Evolutionary conservation across 2,113 vertebrate genomes (phyloP), one percentile per base, ranked within the genome.

Genomic region (Chaetops frenatus): DNA sequence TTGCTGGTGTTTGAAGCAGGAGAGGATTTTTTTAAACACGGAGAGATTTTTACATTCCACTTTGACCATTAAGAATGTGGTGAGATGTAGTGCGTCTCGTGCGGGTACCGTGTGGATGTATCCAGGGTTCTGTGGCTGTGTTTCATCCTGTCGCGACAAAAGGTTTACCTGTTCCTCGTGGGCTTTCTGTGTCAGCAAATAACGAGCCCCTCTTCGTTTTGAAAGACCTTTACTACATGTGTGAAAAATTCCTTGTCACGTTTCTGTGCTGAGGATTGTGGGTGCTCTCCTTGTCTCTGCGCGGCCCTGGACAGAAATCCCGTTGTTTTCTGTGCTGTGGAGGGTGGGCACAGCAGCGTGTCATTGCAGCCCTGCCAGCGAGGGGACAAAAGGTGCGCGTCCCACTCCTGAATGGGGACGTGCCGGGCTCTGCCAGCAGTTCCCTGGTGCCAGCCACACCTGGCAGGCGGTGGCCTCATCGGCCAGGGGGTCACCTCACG

Each of bases 341-440:
- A 56, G 21, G 27, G 66, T 25, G 50, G 4, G 33, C 38, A 24
- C 38, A 0, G 0, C 33, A 11, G 44, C 0, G 0, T 7, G 8
- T 24, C 48, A n/a, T 54, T 1, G 4, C 53, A 27, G 53, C 51
- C 48, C 57, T 18, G 15, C 28, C 38, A 29, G 71, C 0, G 3
- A 53, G 72, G 60, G 31, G 36, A 62, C 18, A n/a, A 2, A 3
- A 27, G 0, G 0, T 1, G 1, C 1, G 0, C 24, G 58, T 64
- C 67, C 40, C 4, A 14, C 1, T 1, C 42, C 15, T 5, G 3
- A 60, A 9, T 8, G 3, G 38, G 28, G 73, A 27, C 7, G 1
- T 3, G 3, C 25, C 0, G 0, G 16, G 36, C 36, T 48, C 31
- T 3, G 25, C 77, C 4, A 4, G 31, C 27, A 33, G 42, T 35